Percentiles rank a stretch among this genome's conserved stretches.
These are phyloP conservation scores for Adelosebastes latens DNA, from an alignment of 2,797 vertebrate genomes.

Conservation along the genomic window DNA sequence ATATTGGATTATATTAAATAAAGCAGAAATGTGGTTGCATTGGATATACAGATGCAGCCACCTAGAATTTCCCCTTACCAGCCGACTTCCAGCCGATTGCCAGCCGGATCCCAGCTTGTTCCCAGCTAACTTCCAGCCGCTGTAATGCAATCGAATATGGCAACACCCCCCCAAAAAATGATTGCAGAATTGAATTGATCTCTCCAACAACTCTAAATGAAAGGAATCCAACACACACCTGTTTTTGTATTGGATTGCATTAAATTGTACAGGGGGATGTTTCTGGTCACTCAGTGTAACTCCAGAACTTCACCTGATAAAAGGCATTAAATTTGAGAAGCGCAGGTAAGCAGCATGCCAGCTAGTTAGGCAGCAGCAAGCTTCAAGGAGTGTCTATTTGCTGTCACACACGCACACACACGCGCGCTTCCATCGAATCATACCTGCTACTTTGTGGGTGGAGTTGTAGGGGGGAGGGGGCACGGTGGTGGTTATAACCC, in stretches of 20 bases:
- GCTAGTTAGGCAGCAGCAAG: constrained; percentile 73
- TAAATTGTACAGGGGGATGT: background rate
- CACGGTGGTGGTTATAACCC: constrained; percentile 90
- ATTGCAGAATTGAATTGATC: background rate
- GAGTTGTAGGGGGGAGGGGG: constrained; percentile 91
- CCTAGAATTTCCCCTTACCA: too few relatives aligned
- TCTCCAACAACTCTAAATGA: background rate
- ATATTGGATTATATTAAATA: background rate
- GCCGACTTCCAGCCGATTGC: too few relatives aligned
- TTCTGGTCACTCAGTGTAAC: constrained; percentile 71
- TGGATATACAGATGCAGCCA: background rate
- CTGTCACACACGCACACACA: constrained; percentile 32
- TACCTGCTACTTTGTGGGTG: constrained; percentile 87
- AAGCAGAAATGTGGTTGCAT: background rate
- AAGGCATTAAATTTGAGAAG: constrained; percentile 53
- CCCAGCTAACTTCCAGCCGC: too few relatives aligned
- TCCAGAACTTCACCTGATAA: constrained; percentile 34
- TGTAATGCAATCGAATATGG: background rate
- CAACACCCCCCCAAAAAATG: background rate
- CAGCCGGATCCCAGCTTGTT: too few relatives aligned
- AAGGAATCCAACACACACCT: background rate
- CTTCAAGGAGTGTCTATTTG: constrained; percentile 42
- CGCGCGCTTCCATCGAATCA: constrained; percentile 47
- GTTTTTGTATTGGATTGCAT: background rate
- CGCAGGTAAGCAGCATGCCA: constrained; percentile 75